phyloP scores from a whole-genome alignment of 2,113 vertebrate species.

The Antigone vipio region DNA sequence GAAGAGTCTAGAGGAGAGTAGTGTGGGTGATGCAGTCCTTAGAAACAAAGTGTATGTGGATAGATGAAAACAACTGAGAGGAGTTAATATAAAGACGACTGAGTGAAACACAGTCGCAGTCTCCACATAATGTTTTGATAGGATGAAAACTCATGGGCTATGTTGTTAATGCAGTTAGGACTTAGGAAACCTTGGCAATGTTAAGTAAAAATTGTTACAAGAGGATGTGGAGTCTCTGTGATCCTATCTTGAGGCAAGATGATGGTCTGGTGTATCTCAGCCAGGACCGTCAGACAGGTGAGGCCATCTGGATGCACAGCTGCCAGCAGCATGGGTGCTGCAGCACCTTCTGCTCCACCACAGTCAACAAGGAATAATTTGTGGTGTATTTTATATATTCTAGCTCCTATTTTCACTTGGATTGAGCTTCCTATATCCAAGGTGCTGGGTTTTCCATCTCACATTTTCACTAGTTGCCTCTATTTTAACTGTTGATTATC shows the following conservation, averaged over 20 bases:
- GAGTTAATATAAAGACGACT: not conserved
- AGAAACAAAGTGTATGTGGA: not conserved
- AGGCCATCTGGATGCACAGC: not conserved
- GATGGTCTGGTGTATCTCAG: not conserved
- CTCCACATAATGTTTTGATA: not conserved
- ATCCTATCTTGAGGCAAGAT: not conserved
- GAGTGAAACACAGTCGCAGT: not conserved
- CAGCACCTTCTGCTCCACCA: not conserved
- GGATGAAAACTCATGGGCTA: not conserved
- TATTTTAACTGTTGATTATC: not conserved
- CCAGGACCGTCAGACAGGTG: not conserved
- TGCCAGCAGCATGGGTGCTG: not conserved
- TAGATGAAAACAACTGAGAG: not conserved
- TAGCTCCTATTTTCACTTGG: not conserved
- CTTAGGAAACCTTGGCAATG: not conserved
- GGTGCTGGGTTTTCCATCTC: not conserved
- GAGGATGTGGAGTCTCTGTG: not conserved
- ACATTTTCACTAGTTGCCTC: not conserved
- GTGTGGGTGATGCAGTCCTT: not conserved
- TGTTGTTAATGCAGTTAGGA: not conserved
- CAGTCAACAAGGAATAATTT: not conserved
- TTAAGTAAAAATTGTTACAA: not conserved
- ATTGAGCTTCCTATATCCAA: not conserved
- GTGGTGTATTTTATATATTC: fast-evolving
- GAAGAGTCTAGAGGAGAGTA: not conserved